phyloP scores from a whole-genome alignment of 2,113 vertebrate genomes.

The Montifringilla adamsi region DNA sequence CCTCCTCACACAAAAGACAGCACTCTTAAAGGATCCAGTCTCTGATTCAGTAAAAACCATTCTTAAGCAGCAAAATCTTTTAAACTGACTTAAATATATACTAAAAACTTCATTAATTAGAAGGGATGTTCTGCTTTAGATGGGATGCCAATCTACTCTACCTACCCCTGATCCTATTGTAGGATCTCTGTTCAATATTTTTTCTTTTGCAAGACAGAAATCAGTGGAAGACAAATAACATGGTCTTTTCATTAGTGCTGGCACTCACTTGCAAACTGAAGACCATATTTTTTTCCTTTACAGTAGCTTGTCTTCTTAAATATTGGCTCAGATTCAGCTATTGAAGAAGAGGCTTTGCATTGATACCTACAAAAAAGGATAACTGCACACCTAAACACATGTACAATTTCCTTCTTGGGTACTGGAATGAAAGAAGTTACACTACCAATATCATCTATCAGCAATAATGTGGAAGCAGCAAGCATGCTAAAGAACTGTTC shows the following conservation, averaged over 20 bases:
- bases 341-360: fast-evolving
- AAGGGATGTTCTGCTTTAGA: neutral
- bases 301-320: neutral
- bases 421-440: neutral
- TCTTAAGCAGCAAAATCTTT: neutral
- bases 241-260: neutral
- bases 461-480: neutral
- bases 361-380: neutral
- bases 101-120: neutral
- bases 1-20: neutral
- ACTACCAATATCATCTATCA: neutral
- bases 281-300: neutral
- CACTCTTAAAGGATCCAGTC: neutral
- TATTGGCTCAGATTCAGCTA: neutral
- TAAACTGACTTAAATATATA: neutral
- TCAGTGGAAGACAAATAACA: neutral
- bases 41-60: neutral
- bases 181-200: neutral
- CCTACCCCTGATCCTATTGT: neutral
- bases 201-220: neutral
- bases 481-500: neutral
- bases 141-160: neutral
- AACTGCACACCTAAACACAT: neutral
- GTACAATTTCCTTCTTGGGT: neutral
- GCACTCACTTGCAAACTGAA: neutral